Evolutionary conservation across 2,797 vertebrate species (phyloP).

Genomic region (Danio tinwini): DNA sequence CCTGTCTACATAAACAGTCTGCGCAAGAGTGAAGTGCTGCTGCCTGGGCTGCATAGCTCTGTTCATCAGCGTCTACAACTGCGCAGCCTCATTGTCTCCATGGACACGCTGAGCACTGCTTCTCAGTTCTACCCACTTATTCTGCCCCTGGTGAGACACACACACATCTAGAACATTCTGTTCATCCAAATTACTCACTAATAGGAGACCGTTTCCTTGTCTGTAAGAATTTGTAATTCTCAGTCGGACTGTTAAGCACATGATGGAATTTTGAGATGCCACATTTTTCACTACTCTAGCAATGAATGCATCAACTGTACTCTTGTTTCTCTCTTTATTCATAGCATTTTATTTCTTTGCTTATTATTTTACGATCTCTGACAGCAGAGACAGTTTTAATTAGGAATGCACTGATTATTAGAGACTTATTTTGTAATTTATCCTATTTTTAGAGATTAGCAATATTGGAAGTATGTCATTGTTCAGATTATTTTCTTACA

Average conservation of each 20-base stretch:
- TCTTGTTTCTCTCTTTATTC: background rate
- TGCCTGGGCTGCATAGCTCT: slow-evolving; percentile 78
- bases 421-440: background rate
- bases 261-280: background rate
- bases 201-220: slow-evolving; percentile 2
- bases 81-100: slow-evolving; percentile 74
- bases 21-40: slow-evolving; percentile 82
- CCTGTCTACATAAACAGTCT: slow-evolving; percentile 82
- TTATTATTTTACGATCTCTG: background rate
- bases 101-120: slow-evolving; percentile 73
- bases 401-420: background rate
- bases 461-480: background rate
- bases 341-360: background rate
- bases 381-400: background rate
- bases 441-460: background rate
- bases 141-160: slow-evolving; percentile 73
- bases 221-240: slow-evolving; percentile 1
- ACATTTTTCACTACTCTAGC: background rate
- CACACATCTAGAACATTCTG: slow-evolving; percentile 27
- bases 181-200: slow-evolving; percentile 47
- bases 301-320: slow-evolving; percentile 1
- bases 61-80: slow-evolving; percentile 77
- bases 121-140: slow-evolving; percentile 79
- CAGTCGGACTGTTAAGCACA: slow-evolving; percentile 8
- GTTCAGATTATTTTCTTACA: background rate